phyloP scores from a whole-genome alignment of 2,888 invertebrate genomes.

The Chymomyza fuscimana region DNA sequence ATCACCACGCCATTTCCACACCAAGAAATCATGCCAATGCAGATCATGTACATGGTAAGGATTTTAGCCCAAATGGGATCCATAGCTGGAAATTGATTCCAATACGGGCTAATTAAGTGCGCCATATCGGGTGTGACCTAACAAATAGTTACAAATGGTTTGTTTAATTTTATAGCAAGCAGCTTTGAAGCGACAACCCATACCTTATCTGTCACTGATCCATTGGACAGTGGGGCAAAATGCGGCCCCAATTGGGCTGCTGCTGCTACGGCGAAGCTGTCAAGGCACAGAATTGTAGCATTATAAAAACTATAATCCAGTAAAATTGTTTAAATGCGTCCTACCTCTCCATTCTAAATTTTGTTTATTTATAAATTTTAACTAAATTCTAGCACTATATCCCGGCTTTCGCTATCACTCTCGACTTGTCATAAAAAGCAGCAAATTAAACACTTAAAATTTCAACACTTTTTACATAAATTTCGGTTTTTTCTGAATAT shows the following conservation, averaged over 20 bases:
- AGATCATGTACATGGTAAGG: conserved; percentile 88
- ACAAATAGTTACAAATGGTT: neutral
- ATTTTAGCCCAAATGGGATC: conserved; percentile 93
- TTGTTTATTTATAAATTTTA: conserved; percentile 19
- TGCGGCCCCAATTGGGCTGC: conserved; percentile 78
- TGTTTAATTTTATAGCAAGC: neutral
- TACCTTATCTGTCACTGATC: conserved; percentile 91
- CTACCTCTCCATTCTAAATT: conserved; percentile 73
- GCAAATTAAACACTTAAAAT: conserved; percentile 69
- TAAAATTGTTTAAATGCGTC: neutral
- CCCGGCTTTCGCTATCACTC: conserved; percentile 52
- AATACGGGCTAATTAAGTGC: conserved; percentile 85
- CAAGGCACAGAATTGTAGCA: neutral
- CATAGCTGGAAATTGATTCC: conserved; percentile 94
- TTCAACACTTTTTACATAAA: conserved; percentile 68
- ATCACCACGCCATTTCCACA: conserved; percentile 79
- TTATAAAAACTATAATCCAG: neutral
- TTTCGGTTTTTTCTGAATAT: conserved; percentile 48
- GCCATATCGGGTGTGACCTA: conserved; percentile 84
- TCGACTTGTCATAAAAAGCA: conserved; percentile 70
- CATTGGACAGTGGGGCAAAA: conserved; percentile 81
- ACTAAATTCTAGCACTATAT: conserved; percentile 51
- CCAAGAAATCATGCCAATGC: conserved; percentile 83
- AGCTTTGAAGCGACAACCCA: conserved; percentile 10
- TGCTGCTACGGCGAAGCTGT: conserved; percentile 57